Conservation (phyloP, 2,113 vertebrate species). For the Tyto alba region DNA sequence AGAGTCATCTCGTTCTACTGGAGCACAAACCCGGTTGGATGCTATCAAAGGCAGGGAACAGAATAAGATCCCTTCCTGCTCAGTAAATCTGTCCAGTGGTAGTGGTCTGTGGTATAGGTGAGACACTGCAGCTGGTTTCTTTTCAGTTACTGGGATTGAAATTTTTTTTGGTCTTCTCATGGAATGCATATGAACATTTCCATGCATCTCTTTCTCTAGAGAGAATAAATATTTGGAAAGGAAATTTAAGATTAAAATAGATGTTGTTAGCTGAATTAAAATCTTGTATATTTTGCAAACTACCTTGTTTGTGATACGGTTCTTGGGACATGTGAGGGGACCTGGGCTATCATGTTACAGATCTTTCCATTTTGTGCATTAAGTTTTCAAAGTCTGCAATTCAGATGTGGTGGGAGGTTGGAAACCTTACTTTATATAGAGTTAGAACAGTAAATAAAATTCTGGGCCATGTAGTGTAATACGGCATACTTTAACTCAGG, state of each 20-base stretch:
- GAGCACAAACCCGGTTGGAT: neutral
- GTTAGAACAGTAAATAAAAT: neutral
- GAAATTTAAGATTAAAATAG: neutral
- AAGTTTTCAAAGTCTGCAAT: neutral
- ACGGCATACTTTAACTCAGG: neutral
- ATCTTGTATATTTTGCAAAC: neutral
- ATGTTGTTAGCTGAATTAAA: neutral
- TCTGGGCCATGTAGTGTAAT: neutral
- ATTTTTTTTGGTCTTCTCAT: neutral
- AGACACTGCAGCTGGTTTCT: neutral
- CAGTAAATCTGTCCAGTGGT: neutral
- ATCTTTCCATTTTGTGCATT: neutral
- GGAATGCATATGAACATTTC: neutral
- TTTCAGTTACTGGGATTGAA: neutral
- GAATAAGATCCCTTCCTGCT: neutral
- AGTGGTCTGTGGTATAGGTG: neutral
- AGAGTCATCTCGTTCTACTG: neutral
- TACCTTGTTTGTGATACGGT: neutral
- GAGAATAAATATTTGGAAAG: neutral
- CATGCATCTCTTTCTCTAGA: neutral
- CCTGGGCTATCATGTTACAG: neutral
- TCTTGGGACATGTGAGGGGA: neutral
- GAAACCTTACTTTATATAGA: neutral
- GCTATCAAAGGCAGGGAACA: neutral
- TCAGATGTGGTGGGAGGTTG: neutral